These are phyloP conservation scores for Myotis findleyi DNA, from an alignment of 2,797 vertebrate genomes.

Conservation along the genomic window DNA sequence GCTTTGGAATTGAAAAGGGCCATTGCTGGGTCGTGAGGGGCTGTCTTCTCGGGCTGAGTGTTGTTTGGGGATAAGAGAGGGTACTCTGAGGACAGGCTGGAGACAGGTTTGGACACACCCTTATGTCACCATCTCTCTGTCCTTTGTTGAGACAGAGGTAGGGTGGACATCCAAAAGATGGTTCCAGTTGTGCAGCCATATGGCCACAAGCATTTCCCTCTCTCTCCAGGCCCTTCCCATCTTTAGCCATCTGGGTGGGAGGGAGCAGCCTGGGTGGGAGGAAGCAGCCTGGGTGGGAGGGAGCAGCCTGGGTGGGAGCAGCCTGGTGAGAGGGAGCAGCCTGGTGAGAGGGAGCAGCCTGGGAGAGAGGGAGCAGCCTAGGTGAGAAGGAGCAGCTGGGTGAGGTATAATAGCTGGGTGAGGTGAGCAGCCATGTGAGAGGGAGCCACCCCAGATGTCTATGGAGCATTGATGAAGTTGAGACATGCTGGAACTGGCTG, in stretches of 20 bases:
- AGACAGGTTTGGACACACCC: not conserved
- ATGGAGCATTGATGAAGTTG: not conserved
- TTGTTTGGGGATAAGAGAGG: not conserved
- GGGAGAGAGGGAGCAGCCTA: not conserved
- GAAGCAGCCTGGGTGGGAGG: no score
- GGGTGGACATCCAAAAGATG: no score
- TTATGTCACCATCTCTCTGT: not conserved
- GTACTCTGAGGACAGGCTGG: not conserved
- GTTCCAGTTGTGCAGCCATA: not conserved
- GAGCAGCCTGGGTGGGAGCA: not conserved
- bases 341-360: no score
- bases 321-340: not conserved
- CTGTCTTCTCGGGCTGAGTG: not conserved
- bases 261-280: not conserved
- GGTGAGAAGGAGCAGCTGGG: not conserved
- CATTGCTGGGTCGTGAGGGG: not conserved
- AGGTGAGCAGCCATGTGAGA: not conserved
- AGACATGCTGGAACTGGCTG: not conserved
- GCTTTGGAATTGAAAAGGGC: not conserved
- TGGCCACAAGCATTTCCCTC: not conserved
- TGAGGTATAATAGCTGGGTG: not conserved
- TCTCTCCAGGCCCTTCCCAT: not conserved
- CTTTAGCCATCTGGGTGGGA: not conserved
- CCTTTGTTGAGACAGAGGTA: not conserved
- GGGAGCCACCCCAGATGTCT: not conserved